Evolutionary conservation across 2,113 vertebrate genomes (phyloP), one percentile per base, ranked within the genome.

Genomic region (Cinclus mexicanus): DNA sequence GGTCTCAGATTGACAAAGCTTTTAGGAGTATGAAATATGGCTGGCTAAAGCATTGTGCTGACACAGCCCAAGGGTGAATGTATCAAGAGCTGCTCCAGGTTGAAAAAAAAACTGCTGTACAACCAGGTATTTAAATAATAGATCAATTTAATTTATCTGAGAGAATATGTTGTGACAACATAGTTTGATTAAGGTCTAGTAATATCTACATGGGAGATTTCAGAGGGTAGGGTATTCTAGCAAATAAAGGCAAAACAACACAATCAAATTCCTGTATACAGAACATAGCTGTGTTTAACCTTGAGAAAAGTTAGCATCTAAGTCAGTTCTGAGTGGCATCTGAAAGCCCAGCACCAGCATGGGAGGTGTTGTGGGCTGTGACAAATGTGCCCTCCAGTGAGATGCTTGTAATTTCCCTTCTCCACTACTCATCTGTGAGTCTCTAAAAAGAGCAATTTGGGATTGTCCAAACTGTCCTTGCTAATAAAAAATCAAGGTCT

Each of bases 71-170:
- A 63, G 20, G 33, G 37, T 42, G 41, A 19, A 31, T 10, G 26
- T 13, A 26, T 28, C 47, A 60, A 80, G n/a, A 75, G 4, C 52
- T 6, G 12, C 4, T 83, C 11, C 44, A 81, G 9, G 21, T 1
- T 74, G 75, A 24, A 89, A 88, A 86, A 87, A 57, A 33, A 31
- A 2, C 5, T 80, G 28, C 18, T 63, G 22, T 56, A 84, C 10
- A 59, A 42, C 78, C 33, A 77, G 11, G 50, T 77, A 49, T 68
- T 87, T 92, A 56, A 87, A 82, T 76, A 80, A 72, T 49, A 79
- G 59, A 67, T 39, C 8, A 28, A 6, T 87, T 64, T 80, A 35
- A 88, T 86, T 90, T 79, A 46, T 83, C 35, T 80, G 49, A 90
- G 55, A 57, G 33, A 86, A 37, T 7, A 28, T 33, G 19, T 53